Percentiles rank a stretch among this genome's conserved stretches.
Conservation (phyloP, 1,140 invertebrate genomes). For the Atopsyche davidsoni region DNA sequence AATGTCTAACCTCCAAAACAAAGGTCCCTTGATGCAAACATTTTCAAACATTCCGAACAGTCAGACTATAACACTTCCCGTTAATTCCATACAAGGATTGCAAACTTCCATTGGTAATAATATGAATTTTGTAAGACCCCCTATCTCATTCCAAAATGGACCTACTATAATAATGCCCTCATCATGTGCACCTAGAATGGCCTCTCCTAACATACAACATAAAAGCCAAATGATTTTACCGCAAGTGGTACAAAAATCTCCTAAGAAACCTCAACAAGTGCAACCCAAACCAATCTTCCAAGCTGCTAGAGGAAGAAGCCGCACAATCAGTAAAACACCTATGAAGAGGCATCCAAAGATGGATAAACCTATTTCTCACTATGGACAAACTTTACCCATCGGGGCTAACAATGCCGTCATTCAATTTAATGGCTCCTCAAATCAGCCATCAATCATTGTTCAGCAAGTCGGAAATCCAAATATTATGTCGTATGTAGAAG, state of each 20-base stretch:
- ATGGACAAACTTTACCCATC: conserved; percentile 38
- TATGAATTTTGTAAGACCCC: conserved; percentile 23
- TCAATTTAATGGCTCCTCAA: conserved; percentile 45
- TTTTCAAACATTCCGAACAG: conserved; percentile 48
- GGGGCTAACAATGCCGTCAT: conserved; percentile 43
- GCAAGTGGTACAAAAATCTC: conserved; percentile 42
- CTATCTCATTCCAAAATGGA: conserved; percentile 20
- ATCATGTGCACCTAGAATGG: conserved; percentile 42
- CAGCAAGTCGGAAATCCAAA: conserved; percentile 60
- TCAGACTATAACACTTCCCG: conserved; percentile 42
- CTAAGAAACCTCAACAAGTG: conserved; percentile 44
- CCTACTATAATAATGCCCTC: conserved; percentile 46
- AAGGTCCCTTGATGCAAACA: conserved; percentile 40
- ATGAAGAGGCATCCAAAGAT: conserved; percentile 46
- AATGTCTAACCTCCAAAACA: conserved; percentile 41
- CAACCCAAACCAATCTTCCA: conserved; percentile 48
- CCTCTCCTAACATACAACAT: conserved; percentile 42
- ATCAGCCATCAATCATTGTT: conserved; percentile 57
- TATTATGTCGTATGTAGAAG: conserved; percentile 64
- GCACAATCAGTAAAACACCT: conserved; percentile 43
- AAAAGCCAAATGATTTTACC: conserved; percentile 46
- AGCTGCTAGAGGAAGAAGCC: conserved; percentile 39
- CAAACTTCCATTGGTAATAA: conserved; percentile 36
- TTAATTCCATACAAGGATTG: conserved; percentile 47
- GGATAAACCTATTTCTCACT: conserved; percentile 44